Percentiles rank a stretch among this genome's conserved stretches.
Conservation (phyloP, 2,888 invertebrate genomes). For the Acanthococcus lagerstroemiae region DNA sequence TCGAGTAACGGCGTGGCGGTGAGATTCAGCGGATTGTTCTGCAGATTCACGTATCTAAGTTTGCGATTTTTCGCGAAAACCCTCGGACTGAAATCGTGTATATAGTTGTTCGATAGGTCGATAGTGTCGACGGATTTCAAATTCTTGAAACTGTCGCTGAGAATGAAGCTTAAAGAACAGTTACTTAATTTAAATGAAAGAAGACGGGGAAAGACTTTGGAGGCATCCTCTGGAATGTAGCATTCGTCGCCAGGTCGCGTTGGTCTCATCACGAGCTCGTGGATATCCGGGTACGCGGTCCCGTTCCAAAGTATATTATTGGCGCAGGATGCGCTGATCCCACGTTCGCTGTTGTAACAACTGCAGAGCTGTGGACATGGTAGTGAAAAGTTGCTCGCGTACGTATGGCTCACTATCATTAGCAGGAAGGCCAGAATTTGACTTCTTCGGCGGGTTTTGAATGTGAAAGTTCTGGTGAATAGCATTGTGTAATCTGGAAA, state of each 20-base stretch:
- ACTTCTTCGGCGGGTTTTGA: neutral
- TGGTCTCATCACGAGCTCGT: neutral
- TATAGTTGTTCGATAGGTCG: neutral
- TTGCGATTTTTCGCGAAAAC: neutral
- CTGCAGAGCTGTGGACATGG: too few relatives aligned
- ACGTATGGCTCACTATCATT: too few relatives aligned
- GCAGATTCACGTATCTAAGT: neutral
- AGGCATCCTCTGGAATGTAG: neutral
- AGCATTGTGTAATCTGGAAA: too few relatives aligned
- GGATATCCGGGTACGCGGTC: neutral
- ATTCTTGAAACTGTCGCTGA: neutral
- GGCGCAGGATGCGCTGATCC: too few relatives aligned
- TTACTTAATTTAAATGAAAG: neutral
- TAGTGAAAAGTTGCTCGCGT: too few relatives aligned
- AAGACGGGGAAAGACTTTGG: neutral
- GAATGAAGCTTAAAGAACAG: neutral
- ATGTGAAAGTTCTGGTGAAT: neutral
- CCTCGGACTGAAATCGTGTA: too few relatives aligned
- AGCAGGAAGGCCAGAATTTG: too few relatives aligned
- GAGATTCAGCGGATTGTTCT: neutral
- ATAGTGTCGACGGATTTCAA: neutral
- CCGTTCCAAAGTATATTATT: too few relatives aligned
- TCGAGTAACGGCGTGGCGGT: neutral
- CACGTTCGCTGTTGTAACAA: too few relatives aligned
- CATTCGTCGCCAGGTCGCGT: neutral